Evolutionary conservation across 1,140 invertebrate species (phyloP).

Genomic region (Caenorhabditis tropicalis): DNA sequence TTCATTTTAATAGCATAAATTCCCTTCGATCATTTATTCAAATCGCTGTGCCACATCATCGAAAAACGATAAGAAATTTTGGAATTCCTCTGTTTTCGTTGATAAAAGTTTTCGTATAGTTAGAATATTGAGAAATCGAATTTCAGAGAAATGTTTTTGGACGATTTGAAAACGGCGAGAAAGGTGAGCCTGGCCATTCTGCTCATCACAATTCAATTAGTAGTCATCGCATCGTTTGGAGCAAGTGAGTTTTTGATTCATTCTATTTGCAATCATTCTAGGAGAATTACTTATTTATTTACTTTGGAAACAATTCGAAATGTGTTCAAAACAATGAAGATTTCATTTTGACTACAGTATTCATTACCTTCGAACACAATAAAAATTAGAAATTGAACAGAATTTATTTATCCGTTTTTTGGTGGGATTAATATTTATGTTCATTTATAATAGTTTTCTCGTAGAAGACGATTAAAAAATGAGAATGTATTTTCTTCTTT

Average conservation of each 20-base stretch:
- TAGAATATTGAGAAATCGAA: background rate
- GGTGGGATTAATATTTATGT: no score
- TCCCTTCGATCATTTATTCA: background rate
- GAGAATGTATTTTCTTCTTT: no score
- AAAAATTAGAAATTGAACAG: no score
- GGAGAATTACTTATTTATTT: background rate
- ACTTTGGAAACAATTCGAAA: no score
- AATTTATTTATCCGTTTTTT: no score
- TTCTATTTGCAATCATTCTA: background rate
- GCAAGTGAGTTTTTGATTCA: background rate
- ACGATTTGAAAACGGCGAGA: constrained; percentile 30
- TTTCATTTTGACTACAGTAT: no score
- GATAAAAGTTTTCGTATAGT: background rate
- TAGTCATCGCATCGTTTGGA: background rate
- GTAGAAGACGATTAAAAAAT: no score
- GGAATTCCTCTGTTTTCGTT: background rate
- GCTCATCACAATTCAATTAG: background rate
- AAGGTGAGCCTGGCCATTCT: constrained; percentile 14
- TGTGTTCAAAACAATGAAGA: no score
- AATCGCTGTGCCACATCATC: background rate
- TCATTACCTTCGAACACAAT: no score
- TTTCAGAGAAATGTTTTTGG: constrained; percentile 15
- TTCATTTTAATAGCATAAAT: no score
- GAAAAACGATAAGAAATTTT: background rate
- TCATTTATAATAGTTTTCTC: no score